Evolutionary conservation across 2,888 invertebrate genomes (phyloP), one percentile per base, ranked within the genome.

Genomic region (Acholoe squamosa): DNA sequence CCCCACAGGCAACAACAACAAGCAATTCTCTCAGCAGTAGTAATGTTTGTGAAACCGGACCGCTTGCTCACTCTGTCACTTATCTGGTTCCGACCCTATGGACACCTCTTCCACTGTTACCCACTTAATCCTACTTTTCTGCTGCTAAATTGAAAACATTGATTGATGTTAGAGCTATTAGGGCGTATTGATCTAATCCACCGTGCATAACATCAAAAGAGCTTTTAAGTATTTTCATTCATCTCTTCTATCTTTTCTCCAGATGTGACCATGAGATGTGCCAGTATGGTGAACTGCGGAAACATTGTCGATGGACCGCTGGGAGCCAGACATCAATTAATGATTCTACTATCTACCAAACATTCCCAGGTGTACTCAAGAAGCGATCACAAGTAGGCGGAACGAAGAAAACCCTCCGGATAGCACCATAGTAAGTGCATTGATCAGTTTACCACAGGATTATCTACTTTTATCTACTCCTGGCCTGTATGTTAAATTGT

Each of bases 181-280:
- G n/a, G n/a, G n/a, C n/a, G n/a, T n/a, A n/a, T n/a, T n/a, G n/a
- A n/a, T n/a, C n/a, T n/a, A n/a, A n/a, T n/a, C n/a, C n/a, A n/a
- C n/a, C n/a, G n/a, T n/a, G n/a, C n/a, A n/a, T n/a, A n/a, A n/a
- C n/a, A n/a, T n/a, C n/a, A n/a, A n/a, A n/a, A n/a, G n/a, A n/a
- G n/a, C 43, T 43, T 43, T 43, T 7, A 43, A 43, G 5, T 43
- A 3, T 43, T 10, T 43, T 14, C 61, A 1, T n/a, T n/a, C 14
- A 19, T 5, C 61, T 61, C 61, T 22, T 61, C 25, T 12, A 16
- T 76, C 14, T 76, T 22, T n/a, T 80, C n/a, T 19, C 12, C 51
- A 86, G 86, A 54, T 86, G 86, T 86, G 86, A 28, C 86, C 86
- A 86, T 28, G 86, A 86, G 86, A 86, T 86, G 86, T 86, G 86